Base-by-base conservation (phyloP, 2,888 invertebrate genomes). In the Loripinus fragilis region DNA sequence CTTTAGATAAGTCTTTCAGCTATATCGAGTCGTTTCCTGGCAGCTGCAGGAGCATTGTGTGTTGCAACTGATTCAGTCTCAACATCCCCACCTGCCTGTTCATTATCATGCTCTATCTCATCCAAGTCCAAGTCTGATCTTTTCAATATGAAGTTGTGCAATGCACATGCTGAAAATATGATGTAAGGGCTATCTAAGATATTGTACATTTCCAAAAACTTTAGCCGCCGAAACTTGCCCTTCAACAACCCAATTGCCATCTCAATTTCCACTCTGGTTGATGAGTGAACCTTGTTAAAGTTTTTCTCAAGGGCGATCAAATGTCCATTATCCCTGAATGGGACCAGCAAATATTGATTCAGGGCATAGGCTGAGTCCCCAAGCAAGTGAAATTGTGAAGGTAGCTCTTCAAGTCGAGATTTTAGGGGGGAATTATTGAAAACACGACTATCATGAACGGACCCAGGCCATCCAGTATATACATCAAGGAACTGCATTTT, bases 291-390 rank as follows among this genome's bases (percentile, higher is more conserved):
- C 28, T 25, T 28, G 15, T 52, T 52, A 15, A 8, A 52, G 8
- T 28, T 23, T 15, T 8, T n/a, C 23, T 65, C 20, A 30, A 8
- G 5, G 10, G 17, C 33, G n/a, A 60, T 71, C 2, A 79, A 65
- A 50, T 75, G 71, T 20, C 75, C 75, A 50, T 67, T 79, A 55
- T 79, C 75, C 30, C 72, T 28, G 50, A 68, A 79, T n/a, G 79
- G 79, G 20, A 68, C 71, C 25, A 68, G 41, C 8, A 75, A 64
- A 71, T 69, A 71, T 17, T 30, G 15, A 2, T 55, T 25, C 30
- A 55, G 52, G 8, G 75, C 71, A 55, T 79, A 79, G 12, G 75
- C 79, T 7, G 68, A 66, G 52, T 79, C 79, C 60, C 75, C 78
- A 28, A 74, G 55, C 15, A 74, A 33, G 60, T 78, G 78, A 38